Evolutionary conservation across 2,888 invertebrate species (phyloP).

Genomic region (Dysmachus trigonus): DNA sequence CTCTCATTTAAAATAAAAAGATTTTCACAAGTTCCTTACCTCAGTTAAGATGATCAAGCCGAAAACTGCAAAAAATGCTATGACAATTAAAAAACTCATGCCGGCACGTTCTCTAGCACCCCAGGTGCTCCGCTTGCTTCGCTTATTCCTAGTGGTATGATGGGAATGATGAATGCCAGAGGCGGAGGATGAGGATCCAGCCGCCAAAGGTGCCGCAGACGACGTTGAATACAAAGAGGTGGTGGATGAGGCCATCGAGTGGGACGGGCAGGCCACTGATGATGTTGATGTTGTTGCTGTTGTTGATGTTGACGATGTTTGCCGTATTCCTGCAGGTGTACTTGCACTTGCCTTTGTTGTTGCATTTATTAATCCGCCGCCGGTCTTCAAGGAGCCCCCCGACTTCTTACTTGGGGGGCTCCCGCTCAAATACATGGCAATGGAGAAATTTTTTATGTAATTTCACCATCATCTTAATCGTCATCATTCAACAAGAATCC

Average conservation of each 20-base stretch:
- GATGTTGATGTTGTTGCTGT: neutral
- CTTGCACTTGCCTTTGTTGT: conserved; percentile 21
- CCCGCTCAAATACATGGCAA: conserved; percentile 58
- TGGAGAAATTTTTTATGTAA: neutral
- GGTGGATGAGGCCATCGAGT: conserved; percentile 15
- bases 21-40: conserved; percentile 65
- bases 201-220: neutral
- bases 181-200: neutral
- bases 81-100: conserved; percentile 89
- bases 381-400: conserved; percentile 59
- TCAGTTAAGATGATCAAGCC: conserved; percentile 88
- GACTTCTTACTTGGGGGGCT: conserved; percentile 60
- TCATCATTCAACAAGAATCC: neutral
- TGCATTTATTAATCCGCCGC: conserved; percentile 39
- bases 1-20: neutral
- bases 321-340: neutral
- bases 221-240: conserved; percentile 11
- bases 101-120: conserved; percentile 78
- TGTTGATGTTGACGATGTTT: neutral
- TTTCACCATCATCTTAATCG: neutral
- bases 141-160: conserved; percentile 54
- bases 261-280: conserved; percentile 5
- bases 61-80: conserved; percentile 90
- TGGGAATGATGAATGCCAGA: neutral
- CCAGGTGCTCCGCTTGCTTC: conserved; percentile 62